Evolutionary conservation across 2,888 invertebrate species (phyloP), one percentile per base, ranked within the genome.

Genomic region (Archips xylosteana): DNA sequence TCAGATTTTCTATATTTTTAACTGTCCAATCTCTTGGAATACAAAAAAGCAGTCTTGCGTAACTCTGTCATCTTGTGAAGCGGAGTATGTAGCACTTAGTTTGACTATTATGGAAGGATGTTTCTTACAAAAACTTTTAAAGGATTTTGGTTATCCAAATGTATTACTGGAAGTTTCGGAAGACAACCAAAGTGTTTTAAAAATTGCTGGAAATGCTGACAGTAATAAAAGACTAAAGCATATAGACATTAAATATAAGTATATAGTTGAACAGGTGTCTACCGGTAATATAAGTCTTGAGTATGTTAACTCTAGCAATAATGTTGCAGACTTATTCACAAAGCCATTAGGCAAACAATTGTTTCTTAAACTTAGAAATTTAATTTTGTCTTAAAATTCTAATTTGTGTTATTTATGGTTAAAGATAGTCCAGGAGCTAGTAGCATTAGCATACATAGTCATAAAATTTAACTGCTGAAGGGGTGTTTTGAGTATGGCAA

Each of bases 281-380:
- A 45, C 51, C 2, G 57, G 65, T 47, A 61, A 47, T 23, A n/a
- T 76, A 39, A 54, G 32, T 23, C 9, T 76, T 12, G 57, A 62
- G 15, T 75, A 75, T 65, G 59, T 75, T 15, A 62, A 15, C 12
- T 70, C 68, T 12, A 49, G 61, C 39, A 47, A 70, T 6, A 69
- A 76, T 59, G 8, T 75, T 23, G 76, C 71, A 39, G 76, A 76
- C 51, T 62, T 76, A 9, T 71, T 76, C 15, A 76, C 76, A 32
- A 76, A 76, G 42, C 63, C 69, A 23, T 65, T 76, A 49, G 66
- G 71, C 39, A 71, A 62, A 64, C 34, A 34, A 36, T 57, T 57
- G n/a, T 73, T 73, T 13, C 6, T 57, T 34, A 69, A 73, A 45
- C 47, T 68, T 36, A 73, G 68, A 67, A 54, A 62, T 12, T 45